A percentile compares a stretch with the other conserved stretches of the same genome.
Conservation (phyloP, 2,113 vertebrate species). For the Zapus hudsonius region DNA sequence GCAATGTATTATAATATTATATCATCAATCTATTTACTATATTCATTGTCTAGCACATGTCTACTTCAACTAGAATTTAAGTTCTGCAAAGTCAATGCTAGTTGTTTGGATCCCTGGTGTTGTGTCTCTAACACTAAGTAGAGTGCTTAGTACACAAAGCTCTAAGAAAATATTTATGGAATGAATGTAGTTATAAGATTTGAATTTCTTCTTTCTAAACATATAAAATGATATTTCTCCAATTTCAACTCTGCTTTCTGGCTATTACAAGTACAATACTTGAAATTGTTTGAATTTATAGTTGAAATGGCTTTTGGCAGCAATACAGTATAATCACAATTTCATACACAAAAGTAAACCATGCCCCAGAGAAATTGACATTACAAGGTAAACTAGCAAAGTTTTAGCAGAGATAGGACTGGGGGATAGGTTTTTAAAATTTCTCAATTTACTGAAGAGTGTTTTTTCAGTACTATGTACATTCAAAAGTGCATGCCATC, state of each 20-base stretch:
- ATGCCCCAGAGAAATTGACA: conserved; percentile 28
- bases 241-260: conserved; percentile 6
- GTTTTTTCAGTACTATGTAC: background rate
- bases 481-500: conserved; percentile 22
- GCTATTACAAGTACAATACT: conserved; percentile 20
- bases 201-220: conserved; percentile 53
- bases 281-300: conserved; percentile 25
- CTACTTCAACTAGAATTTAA: conserved; percentile 8
- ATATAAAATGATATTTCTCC: background rate
- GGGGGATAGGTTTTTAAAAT: conserved; percentile 7
- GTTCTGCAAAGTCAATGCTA: background rate
- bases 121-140: background rate
- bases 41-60: background rate
- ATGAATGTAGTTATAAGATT: conserved; percentile 28
- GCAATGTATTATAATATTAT: background rate
- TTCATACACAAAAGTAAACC: conserved; percentile 49
- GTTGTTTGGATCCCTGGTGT: background rate
- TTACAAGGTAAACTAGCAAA: conserved; percentile 28
- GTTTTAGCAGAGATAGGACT: conserved; percentile 23
- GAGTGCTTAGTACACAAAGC: background rate
- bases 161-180: conserved; percentile 22
- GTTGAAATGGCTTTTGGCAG: background rate
- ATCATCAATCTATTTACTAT: background rate
- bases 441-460: conserved; percentile 42
- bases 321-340: background rate